Evolutionary conservation across 2,888 invertebrate species (phyloP).

Genomic region (Thysanoteuthis rhombus): DNA sequence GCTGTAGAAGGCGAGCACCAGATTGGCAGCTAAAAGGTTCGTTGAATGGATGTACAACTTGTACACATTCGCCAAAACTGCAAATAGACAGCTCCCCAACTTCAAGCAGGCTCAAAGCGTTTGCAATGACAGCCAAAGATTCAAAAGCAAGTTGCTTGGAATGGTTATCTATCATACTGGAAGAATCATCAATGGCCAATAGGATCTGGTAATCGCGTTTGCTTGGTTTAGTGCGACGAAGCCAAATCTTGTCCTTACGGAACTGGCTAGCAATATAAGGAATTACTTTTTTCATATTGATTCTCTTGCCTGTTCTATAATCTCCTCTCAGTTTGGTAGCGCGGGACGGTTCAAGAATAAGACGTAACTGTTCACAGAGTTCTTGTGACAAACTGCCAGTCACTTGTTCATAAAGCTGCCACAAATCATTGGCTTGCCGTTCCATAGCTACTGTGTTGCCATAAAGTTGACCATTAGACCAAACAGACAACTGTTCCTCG

Average conservation of each 20-base stretch:
- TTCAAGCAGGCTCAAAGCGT: constrained; percentile 90
- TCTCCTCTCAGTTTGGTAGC: constrained; percentile 93
- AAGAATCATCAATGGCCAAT: constrained; percentile 95
- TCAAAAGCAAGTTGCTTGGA: constrained; percentile 87
- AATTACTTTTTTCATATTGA: constrained; percentile 98
- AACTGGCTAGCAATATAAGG: constrained; percentile 99
- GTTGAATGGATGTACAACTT: constrained; percentile 86
- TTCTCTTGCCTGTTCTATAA: constrained; percentile 92
- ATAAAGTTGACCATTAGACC: constrained; percentile 56
- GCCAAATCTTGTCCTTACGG: constrained; percentile 98
- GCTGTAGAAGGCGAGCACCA: constrained; percentile 75
- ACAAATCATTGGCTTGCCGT: constrained; percentile 53
- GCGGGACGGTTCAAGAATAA: constrained; percentile 94
- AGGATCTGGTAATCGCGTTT: constrained; percentile 91
- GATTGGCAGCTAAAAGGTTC: constrained; percentile 88
- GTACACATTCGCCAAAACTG: constrained; percentile 73
- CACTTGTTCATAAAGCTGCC: constrained; percentile 66
- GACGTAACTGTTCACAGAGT: constrained; percentile 89
- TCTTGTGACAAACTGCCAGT: constrained; percentile 77
- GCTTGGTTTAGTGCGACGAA: constrained; percentile 92
- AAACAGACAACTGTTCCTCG: constrained; percentile 70
- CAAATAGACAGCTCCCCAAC: constrained; percentile 91
- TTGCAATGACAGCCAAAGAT: constrained; percentile 87
- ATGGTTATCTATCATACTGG: constrained; percentile 73
- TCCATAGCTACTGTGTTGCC: constrained; percentile 16